Percentiles rank a stretch among this genome's conserved stretches.
Conservation (phyloP, 2,888 invertebrate species). For the Thyatira batis region DNA sequence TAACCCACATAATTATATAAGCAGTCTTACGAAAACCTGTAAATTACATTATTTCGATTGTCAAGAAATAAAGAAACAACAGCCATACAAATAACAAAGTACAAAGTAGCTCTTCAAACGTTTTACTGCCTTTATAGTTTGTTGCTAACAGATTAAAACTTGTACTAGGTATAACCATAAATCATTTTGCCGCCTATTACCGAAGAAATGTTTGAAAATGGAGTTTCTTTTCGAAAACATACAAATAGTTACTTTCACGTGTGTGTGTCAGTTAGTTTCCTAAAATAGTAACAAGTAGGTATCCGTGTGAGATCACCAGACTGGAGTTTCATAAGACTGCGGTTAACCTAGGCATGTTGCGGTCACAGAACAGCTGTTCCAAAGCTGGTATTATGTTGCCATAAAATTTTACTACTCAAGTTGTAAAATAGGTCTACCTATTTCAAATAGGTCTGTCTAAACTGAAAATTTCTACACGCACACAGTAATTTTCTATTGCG, state of each 20-base stretch:
- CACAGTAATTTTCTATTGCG: background rate
- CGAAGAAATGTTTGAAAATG: background rate
- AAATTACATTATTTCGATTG: background rate
- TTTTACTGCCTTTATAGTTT: background rate
- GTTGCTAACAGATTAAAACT: background rate
- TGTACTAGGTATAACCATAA: background rate
- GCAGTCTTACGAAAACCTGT: background rate
- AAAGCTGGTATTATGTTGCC: background rate
- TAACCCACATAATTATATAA: too few relatives aligned
- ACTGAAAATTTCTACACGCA: constrained; percentile 4
- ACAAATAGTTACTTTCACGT: background rate
- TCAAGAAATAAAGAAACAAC: background rate
- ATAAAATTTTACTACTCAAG: constrained; percentile 1
- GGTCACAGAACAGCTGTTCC: background rate
- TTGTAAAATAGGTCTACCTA: constrained; percentile 1
- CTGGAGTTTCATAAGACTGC: background rate
- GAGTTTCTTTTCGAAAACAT: background rate
- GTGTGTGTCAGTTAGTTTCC: background rate
- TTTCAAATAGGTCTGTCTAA: background rate
- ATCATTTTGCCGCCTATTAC: background rate
- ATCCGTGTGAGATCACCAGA: background rate
- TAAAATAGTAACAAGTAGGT: background rate
- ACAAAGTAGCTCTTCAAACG: background rate
- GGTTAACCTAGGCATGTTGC: background rate
- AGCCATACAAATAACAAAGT: too few relatives aligned